Evolutionary conservation across 2,113 vertebrate species (phyloP).

Genomic region (Peromyscus californicus): DNA sequence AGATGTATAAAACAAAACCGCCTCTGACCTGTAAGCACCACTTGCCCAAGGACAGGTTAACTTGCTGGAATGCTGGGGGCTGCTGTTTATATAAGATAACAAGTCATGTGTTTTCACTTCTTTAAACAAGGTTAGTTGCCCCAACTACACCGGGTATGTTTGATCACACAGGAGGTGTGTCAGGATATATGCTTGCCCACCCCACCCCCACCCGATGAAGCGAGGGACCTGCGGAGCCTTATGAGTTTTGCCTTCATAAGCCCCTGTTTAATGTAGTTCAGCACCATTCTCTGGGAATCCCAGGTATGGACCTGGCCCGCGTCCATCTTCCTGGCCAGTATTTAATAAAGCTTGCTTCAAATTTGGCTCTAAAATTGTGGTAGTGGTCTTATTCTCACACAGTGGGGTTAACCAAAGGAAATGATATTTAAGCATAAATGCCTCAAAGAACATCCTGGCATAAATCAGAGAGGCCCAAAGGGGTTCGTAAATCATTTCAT

Average conservation of each 20-base stretch:
- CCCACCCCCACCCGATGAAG: not conserved
- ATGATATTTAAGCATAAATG: constrained; percentile 19
- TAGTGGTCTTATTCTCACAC: not conserved
- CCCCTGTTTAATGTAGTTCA: not conserved
- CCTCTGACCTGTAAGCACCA: not conserved
- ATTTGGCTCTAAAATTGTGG: not conserved
- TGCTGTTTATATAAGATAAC: not conserved
- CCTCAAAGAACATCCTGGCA: not conserved
- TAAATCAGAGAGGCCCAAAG: constrained; percentile 18
- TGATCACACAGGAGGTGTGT: not conserved
- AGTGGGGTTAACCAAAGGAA: not conserved
- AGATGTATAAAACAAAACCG: not conserved
- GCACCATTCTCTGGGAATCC: not conserved
- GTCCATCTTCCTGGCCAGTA: not conserved
- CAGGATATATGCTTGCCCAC: not conserved
- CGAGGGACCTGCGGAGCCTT: not conserved
- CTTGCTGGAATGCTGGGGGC: not conserved
- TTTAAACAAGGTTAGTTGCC: too few species aligned
- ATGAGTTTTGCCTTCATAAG: not conserved
- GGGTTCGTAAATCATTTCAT: not conserved
- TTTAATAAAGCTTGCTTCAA: not conserved
- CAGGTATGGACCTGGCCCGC: not conserved
- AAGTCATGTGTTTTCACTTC: not conserved
- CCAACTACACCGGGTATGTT: not conserved
- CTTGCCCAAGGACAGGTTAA: not conserved